Percentiles rank a stretch among this genome's conserved stretches.
Conservation (phyloP, 1,140 invertebrate species). For the Anastrepha ludens region DNA sequence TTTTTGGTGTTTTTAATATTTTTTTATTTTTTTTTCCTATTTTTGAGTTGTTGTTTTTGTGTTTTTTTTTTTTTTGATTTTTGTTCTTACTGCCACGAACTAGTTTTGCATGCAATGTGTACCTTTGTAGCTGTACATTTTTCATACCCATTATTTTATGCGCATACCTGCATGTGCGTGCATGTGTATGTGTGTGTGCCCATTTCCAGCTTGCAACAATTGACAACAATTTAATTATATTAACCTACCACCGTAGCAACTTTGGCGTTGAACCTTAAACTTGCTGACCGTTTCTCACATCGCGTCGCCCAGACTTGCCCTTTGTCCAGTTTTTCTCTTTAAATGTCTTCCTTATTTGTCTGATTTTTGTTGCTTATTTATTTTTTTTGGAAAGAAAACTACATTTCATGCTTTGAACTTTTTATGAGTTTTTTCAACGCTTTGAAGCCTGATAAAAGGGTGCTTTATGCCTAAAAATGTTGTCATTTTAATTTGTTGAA, state of each 20-base stretch:
- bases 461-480: conserved; percentile 49
- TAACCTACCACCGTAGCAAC: conserved; percentile 44
- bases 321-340: conserved; percentile 25
- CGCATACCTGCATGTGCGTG: neutral
- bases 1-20: neutral
- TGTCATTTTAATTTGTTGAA: conserved; percentile 41
- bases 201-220: conserved; percentile 5
- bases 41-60: neutral
- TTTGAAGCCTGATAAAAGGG: conserved; percentile 28
- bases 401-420: conserved; percentile 38
- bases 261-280: conserved; percentile 50
- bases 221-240: conserved; percentile 45
- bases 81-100: neutral
- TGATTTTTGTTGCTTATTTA: neutral
- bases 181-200: neutral
- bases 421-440: neutral
- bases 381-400: conserved; percentile 25
- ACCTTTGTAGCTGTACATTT: neutral
- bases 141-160: neutral
- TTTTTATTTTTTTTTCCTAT: neutral
- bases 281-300: conserved; percentile 37
- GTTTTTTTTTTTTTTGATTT: neutral
- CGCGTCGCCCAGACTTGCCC: conserved; percentile 27
- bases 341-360: neutral
- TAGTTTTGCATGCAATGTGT: neutral